Evolutionary conservation across 2,113 vertebrate genomes (phyloP).

Genomic region (Perccottus glenii): DNA sequence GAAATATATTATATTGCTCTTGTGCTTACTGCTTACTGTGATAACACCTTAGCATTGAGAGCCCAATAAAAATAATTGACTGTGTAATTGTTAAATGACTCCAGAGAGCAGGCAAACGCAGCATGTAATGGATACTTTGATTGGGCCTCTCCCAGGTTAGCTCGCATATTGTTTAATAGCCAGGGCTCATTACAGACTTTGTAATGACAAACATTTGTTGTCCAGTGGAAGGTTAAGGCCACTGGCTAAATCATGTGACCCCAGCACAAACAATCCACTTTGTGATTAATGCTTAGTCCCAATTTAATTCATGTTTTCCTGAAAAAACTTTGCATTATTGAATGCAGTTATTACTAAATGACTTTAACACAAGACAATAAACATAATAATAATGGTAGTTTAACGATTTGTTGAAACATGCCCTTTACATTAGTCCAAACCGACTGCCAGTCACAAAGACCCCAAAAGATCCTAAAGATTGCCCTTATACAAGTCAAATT

Average conservation of each 20-base stretch:
- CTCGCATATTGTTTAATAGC: constrained; percentile 52
- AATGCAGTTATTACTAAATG: constrained; percentile 48
- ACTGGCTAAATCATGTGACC: constrained; percentile 38
- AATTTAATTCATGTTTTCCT: constrained; percentile 43
- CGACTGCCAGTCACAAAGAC: too few relatives aligned
- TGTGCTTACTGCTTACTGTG: constrained; percentile 24
- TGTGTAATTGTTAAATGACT: constrained; percentile 42
- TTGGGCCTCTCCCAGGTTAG: constrained; percentile 19
- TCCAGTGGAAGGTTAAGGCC: constrained; percentile 40
- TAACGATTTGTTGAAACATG: too few relatives aligned
- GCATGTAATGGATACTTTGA: constrained; percentile 46
- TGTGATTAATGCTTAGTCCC: constrained; percentile 59
- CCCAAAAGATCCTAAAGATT: too few relatives aligned
- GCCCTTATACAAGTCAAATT: too few relatives aligned
- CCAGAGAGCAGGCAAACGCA: constrained; percentile 36
- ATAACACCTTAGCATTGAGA: constrained; percentile 25
- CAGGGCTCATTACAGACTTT: constrained; percentile 56
- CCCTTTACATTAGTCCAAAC: too few relatives aligned
- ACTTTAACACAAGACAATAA: constrained; percentile 16
- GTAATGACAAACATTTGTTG: constrained; percentile 61
- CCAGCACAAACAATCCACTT: constrained; percentile 22
- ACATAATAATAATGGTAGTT: not conserved
- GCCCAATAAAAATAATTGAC: constrained; percentile 39
- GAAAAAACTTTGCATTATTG: constrained; percentile 42
- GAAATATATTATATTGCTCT: constrained; percentile 2